Evolutionary conservation across 1,140 invertebrate species (phyloP), one percentile per base, ranked within the genome.

Genomic region (Sitophilus oryzae): DNA sequence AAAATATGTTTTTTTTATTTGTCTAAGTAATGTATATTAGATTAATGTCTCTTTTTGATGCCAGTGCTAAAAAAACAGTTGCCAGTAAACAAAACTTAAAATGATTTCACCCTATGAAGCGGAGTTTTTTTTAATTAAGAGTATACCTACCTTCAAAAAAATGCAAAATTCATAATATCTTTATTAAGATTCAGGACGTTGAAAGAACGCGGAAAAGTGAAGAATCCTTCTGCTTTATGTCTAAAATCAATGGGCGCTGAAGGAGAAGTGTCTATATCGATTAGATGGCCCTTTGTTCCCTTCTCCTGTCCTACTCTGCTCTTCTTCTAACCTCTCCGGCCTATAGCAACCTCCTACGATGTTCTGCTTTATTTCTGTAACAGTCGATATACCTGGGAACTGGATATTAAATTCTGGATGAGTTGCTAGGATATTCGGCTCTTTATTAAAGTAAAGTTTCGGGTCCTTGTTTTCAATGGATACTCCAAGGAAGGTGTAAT

Each of bases 181-280:
- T n/a, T n/a, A n/a, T n/a, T n/a, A n/a, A n/a, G n/a, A n/a, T n/a
- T n/a, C n/a, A n/a, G n/a, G n/a, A n/a, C n/a, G n/a, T n/a, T n/a
- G n/a, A n/a, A n/a, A n/a, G n/a, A n/a, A n/a, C n/a, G n/a, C n/a
- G n/a, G n/a, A n/a, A n/a, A n/a, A n/a, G n/a, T 56, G 45, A 48
- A 49, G 44, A 56, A 56, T 48, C 46, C 40, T 49, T 38, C 49
- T 22, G 45, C 21, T 23, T 40, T 47, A 45, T 44, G 45, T 63
- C 60, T 63, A 63, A 63, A 63, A 60, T 63, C 61, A 60, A 63
- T 58, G 61, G 52, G 49, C 58, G 50, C 20, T 55, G 42, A 56
- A 58, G 51, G 61, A 62, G 53, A 54, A 59, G 50, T 55, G 61
- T 63, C 58, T 58, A 56, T 63, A 63, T 63, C 58, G 61, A 63